Evolutionary conservation across 1,140 invertebrate genomes (phyloP).

Genomic region (Drosophila pandora): DNA sequence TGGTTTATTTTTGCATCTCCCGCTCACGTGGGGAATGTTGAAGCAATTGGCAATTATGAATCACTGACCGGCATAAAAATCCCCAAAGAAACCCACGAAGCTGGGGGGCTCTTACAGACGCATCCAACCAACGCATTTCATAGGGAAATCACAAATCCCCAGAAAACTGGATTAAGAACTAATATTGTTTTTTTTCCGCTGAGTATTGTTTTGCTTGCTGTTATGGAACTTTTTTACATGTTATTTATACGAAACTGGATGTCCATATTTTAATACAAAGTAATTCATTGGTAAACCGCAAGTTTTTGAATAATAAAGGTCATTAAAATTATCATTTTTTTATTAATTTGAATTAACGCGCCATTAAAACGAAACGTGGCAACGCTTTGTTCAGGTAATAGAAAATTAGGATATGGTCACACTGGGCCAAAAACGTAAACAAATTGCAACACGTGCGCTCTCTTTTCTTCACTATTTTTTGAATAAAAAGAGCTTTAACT

Average conservation of each 20-base stretch:
- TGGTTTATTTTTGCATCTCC: constrained; percentile 22
- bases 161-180: constrained; percentile 30
- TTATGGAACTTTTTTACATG: constrained; percentile 7
- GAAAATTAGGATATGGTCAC: constrained; percentile 23
- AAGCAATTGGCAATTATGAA: constrained; percentile 32
- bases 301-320: neutral
- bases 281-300: neutral
- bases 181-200: constrained; percentile 55
- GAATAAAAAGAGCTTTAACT: constrained; percentile 16
- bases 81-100: constrained; percentile 28
- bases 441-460: constrained; percentile 63
- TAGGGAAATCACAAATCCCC: constrained; percentile 48
- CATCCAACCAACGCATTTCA: constrained; percentile 37
- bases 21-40: constrained; percentile 23
- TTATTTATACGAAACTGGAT: constrained; percentile 22
- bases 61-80: constrained; percentile 36
- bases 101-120: constrained; percentile 13
- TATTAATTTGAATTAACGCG: neutral
- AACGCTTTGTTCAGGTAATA: neutral
- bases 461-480: constrained; percentile 13
- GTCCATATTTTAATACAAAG: neutral
- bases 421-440: constrained; percentile 59
- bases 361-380: neutral
- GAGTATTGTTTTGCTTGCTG: constrained; percentile 30
- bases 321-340: neutral